These are phyloP conservation scores for Cephalopachus bancanus DNA, from an alignment of 2,797 vertebrate species.

Conservation along the genomic window DNA sequence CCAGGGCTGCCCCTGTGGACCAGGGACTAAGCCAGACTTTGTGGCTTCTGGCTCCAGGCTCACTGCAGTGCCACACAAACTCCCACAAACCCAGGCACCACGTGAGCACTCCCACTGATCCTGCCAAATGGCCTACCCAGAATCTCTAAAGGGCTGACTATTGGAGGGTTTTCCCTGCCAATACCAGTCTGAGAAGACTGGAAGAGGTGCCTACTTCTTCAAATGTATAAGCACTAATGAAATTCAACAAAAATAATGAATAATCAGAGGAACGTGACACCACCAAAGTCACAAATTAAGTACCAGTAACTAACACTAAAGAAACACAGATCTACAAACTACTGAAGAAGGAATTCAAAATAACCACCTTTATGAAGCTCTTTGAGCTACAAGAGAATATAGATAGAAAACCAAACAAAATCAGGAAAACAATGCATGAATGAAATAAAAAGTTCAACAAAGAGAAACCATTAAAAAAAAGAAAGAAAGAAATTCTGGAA, in stretches of 20 bases:
- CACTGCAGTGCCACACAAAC: too few relatives aligned
- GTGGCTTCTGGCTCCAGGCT: neutral
- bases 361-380: neutral
- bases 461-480: neutral
- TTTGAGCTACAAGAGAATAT: neutral
- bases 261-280: neutral
- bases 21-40: neutral
- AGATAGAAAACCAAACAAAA: neutral
- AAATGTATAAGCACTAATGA: neutral
- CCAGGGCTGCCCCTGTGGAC: too few relatives aligned
- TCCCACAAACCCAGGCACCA: neutral
- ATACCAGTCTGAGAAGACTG: neutral
- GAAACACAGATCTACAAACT: neutral
- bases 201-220: neutral
- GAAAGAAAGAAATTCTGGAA: neutral
- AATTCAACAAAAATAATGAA: neutral
- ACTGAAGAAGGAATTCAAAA: neutral
- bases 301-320: neutral
- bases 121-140: neutral
- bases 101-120: neutral
- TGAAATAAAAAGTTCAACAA: neutral
- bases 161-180: neutral
- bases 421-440: neutral
- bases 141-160: neutral
- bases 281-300: neutral